Evolutionary conservation across 2,888 invertebrate species (phyloP), one percentile per base, ranked within the genome.

Genomic region (Odontothrips loti): DNA sequence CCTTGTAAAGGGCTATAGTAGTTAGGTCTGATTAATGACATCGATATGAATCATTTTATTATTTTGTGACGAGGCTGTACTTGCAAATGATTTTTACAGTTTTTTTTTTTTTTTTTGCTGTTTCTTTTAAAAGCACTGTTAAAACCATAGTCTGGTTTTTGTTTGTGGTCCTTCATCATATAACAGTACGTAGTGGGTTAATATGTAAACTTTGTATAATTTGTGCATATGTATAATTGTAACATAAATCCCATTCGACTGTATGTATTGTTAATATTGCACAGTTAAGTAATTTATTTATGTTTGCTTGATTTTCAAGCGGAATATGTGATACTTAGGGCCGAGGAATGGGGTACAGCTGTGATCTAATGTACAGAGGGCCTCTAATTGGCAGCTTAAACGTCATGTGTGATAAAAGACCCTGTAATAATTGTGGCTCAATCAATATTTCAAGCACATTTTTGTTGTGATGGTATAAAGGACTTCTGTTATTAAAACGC

Each of bases 371-470:
- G 68, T 75, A 75, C 68, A 75, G 68, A 75, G 23, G 27, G 68
- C 68, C 68, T 75, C 58, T 12, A 75, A 27, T 27, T 23, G 68
- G 11, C 23, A 75, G 27, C 27, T 75, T 75, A 75, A 75, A 12
- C 27, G n/a, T 27, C 68, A 75, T 23, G 68, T 75, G 68, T 75
- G 68, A 75, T 75, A 75, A 75, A 75, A 75, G 68, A 75, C 68
- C 68, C 68, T 75, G 27, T 27, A 75, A 75, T 75, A 75, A 75
- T 75, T 75, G 68, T 75, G 68, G 68, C 68, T 75, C 68, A 75
- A 75, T 27, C 23, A 75, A 23, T 20, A 4, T 15, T 58, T 20
- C 58, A 58, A 58, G 58, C 58, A 58, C 58, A 20, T 58, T 43
- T 43, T 43, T 43, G 34, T 43, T 43, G 34, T 43, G 34, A 43